Base-by-base conservation (phyloP, 1,140 invertebrate genomes). In the Lepidurus apus region DNA sequence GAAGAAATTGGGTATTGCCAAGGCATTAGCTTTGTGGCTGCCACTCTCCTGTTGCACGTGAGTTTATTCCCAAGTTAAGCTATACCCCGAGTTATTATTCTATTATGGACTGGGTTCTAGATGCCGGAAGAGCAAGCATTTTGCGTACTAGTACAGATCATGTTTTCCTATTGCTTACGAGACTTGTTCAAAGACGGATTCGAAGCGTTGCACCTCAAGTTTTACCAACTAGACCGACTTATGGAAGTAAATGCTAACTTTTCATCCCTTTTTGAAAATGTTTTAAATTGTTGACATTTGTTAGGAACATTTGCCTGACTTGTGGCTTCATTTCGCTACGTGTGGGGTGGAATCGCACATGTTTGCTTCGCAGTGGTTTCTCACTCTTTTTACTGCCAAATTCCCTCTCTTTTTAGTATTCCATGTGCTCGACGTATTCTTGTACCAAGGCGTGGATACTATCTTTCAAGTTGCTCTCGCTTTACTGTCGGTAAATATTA, bases 121-220 rank as follows among this genome's bases (percentile, higher is more conserved):
- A 99, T 99, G 96, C 97, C 97, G 0, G 98, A 99, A 87, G 98
- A 99, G 85, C 96, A 99, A 89, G 96, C 97, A 1, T 99, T 99
- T 86, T 96, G 95, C 85, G 92, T 99, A 7, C 85, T 99, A 65
- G 95, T 98, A 1, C 93, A 95, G 82, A 91, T 99, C 8, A 99
- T 99, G 97, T 98, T 96, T 84, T 92, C 96, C 76, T 99, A 99
- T 84, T 92, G 93, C 1, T 86, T 99, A 43, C 87, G 98, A 77
- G 94, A 98, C 86, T 88, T 99, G 42, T 91, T 89, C 85, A 97
- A 95, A 86, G 94, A 97, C 82, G 94, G 95, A 80, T 99, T 99
- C 85, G 95, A 98, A 84, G 94, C 95, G 82, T 89, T 99, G 1
- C 97, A 98, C 83, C 88, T 99, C 85, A 89, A 94, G 80, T 91